These are phyloP conservation scores for Rhopalosiphum nymphaeae DNA, from an alignment of 2,888 invertebrate species.

Conservation along the genomic window DNA sequence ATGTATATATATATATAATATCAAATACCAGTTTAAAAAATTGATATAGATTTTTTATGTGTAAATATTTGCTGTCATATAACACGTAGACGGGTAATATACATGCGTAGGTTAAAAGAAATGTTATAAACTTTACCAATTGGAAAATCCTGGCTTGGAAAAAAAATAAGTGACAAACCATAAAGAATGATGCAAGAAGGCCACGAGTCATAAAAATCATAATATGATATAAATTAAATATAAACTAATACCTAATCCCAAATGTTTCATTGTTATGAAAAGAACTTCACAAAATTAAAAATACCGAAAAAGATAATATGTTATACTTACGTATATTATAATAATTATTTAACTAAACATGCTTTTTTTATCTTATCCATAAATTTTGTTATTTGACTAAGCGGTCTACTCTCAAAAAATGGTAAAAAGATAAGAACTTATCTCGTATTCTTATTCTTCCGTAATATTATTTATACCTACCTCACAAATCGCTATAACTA, in stretches of 20 bases:
- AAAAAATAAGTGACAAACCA: neutral
- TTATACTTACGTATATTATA: neutral
- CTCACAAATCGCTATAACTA: neutral
- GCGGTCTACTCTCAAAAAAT: neutral
- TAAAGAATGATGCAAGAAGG: neutral
- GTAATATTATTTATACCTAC: neutral
- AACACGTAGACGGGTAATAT: neutral
- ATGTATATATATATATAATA: neutral
- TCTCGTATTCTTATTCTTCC: neutral
- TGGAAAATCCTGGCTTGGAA: neutral
- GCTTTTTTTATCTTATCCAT: neutral
- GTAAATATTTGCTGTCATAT: neutral
- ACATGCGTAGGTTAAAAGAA: neutral
- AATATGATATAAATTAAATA: neutral
- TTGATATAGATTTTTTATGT: neutral
- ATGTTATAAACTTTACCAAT: neutral
- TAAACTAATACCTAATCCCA: neutral
- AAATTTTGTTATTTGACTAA: constrained; percentile 6
- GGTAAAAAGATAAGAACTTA: neutral
- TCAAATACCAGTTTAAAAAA: neutral
- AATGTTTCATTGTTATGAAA: neutral
- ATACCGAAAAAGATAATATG: neutral
- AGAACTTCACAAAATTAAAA: neutral
- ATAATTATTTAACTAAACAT: neutral
- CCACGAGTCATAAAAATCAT: neutral